Evolutionary conservation across 92 coral and sea anemone species (phyloP).

Genomic region (Epizoanthus illoricatus): DNA sequence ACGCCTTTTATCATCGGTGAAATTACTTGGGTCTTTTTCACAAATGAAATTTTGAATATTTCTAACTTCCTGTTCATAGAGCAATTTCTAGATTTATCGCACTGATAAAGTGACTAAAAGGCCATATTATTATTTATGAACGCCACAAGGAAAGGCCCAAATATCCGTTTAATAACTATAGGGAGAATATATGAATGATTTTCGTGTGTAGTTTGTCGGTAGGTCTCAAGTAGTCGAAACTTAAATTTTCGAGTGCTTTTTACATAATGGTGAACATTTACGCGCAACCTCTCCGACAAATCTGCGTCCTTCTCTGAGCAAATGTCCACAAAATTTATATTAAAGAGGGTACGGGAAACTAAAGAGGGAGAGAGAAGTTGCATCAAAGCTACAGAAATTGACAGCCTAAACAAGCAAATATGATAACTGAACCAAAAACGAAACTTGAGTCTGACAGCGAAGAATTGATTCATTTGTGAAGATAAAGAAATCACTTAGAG

Average conservation of each 20-base stretch:
- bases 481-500: background rate
- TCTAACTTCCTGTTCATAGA: constrained; percentile 29
- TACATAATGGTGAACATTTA: constrained; percentile 13
- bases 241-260: constrained; percentile 24
- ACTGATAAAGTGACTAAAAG: constrained; percentile 34
- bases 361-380: background rate
- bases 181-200: constrained; percentile 1
- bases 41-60: constrained; percentile 10
- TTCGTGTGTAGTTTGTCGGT: constrained; percentile 30
- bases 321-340: background rate
- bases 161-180: constrained; percentile 22
- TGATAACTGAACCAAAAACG: constrained; percentile 6
- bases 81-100: constrained; percentile 22
- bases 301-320: constrained; percentile 15
- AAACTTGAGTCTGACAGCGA: background rate
- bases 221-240: constrained; percentile 22
- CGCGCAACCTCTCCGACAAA: background rate
- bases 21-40: constrained; percentile 4
- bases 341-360: background rate
- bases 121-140: constrained; percentile 20
- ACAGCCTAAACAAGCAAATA: constrained; percentile 23
- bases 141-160: constrained; percentile 4
- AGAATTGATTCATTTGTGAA: background rate
- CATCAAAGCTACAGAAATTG: background rate
- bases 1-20: background rate